A percentile compares a stretch with the other conserved stretches of the same genome.
Evolutionary conservation across 2,797 vertebrate species (phyloP).

Genomic region (Aldrovandia affinis): DNA sequence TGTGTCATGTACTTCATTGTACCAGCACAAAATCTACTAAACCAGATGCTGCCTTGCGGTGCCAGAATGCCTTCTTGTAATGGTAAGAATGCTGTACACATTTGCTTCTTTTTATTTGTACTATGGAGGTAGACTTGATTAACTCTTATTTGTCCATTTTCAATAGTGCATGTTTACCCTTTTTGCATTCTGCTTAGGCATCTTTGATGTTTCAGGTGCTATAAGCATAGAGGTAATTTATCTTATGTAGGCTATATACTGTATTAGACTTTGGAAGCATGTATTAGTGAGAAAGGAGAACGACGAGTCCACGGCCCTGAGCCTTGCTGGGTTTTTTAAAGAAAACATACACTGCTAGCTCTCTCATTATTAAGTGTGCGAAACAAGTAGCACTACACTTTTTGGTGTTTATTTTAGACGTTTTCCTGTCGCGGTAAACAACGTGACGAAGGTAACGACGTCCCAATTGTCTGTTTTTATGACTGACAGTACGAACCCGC

Average conservation of each 20-base stretch:
- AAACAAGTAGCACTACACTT: no score
- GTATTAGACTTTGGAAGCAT: neutral
- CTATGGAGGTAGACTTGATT: neutral
- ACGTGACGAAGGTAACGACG: no score
- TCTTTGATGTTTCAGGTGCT: neutral
- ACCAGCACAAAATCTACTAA: constrained; percentile 24
- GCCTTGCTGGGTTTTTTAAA: no score
- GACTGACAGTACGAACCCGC: neutral
- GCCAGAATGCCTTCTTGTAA: constrained; percentile 57
- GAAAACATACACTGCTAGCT: no score
- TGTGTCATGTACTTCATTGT: constrained; percentile 27
- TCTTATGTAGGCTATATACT: neutral
- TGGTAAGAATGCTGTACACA: constrained; percentile 52
- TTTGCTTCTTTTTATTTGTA: neutral
- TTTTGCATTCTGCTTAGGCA: neutral
- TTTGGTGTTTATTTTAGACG: no score
- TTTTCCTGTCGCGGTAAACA: no score
- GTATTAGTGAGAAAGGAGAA: no score
- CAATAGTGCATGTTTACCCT: neutral
- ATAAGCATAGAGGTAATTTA: neutral
- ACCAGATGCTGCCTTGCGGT: constrained; percentile 33
- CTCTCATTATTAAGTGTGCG: no score
- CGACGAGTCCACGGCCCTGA: no score
- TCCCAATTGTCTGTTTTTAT: neutral
- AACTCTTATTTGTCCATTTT: neutral